phyloP scores from a whole-genome alignment of 1,140 invertebrate species.

The Oryctes rhinoceros region DNA sequence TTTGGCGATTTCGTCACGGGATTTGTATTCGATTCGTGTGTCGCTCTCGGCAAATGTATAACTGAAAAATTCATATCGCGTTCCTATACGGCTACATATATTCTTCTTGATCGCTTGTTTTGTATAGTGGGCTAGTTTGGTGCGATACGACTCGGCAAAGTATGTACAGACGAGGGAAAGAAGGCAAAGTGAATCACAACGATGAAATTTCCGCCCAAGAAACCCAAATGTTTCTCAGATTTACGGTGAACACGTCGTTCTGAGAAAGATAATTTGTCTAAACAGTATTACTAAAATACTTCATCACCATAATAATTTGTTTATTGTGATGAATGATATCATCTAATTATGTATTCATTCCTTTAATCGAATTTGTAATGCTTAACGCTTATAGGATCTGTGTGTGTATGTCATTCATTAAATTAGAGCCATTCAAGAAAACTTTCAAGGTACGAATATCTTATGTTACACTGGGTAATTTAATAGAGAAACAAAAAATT shows the following conservation, averaged over 20 bases:
- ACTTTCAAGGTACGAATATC: not conserved
- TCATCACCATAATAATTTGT: slow-evolving; percentile 16
- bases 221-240: slow-evolving; percentile 22
- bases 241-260: not conserved
- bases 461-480: too few species aligned
- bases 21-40: slow-evolving; percentile 5
- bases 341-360: slow-evolving; percentile 1
- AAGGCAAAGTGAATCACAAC: not conserved
- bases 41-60: not conserved
- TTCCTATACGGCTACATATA: slow-evolving; percentile 9
- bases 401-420: not conserved
- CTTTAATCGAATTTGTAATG: not conserved
- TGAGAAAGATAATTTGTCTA: slow-evolving; percentile 12
- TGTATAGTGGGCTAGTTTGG: not conserved
- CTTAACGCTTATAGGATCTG: not conserved
- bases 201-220: slow-evolving; percentile 26
- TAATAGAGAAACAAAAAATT: too few species aligned
- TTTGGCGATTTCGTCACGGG: slow-evolving; percentile 16
- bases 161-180: slow-evolving; percentile 16
- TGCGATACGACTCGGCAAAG: not conserved
- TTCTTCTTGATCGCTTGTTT: slow-evolving; percentile 11
- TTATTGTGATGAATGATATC: slow-evolving; percentile 27
- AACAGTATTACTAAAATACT: slow-evolving; percentile 9
- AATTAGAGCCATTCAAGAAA: not conserved
- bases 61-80: slow-evolving; percentile 31